These are phyloP conservation scores for Strigamia crassipes DNA, from an alignment of 2,888 invertebrate species.

Conservation along the genomic window DNA sequence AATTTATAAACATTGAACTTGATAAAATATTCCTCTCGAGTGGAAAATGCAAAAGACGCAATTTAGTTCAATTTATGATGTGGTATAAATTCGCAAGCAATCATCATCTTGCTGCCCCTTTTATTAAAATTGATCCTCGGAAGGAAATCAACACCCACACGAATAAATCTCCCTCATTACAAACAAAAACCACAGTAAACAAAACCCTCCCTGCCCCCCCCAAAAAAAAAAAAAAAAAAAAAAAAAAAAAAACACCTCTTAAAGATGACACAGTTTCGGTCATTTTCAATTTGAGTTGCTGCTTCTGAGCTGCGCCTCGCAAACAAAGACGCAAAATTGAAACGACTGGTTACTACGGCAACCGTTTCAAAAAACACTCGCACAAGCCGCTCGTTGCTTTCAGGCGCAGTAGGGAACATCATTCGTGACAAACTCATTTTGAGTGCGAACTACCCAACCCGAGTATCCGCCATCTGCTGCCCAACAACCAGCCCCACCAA, in stretches of 20 bases:
- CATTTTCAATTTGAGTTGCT: constrained; percentile 37
- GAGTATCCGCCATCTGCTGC: constrained; percentile 27
- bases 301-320: not conserved
- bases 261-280: not conserved
- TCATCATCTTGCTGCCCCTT: constrained; percentile 28
- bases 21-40: not conserved
- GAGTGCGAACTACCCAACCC: constrained; percentile 8
- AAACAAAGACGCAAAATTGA: constrained; percentile 38
- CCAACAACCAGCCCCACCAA: not conserved
- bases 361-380: constrained; percentile 42
- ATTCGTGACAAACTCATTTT: constrained; percentile 40
- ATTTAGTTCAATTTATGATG: constrained; percentile 37
- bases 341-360: constrained; percentile 32
- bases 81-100: constrained; percentile 23
- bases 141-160: constrained; percentile 31
- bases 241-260: not conserved
- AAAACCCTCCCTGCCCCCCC: too few species aligned
- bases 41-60: not conserved
- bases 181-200: not conserved
- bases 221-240: not conserved
- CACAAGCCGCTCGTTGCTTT: constrained; percentile 28
- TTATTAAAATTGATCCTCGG: constrained; percentile 37
- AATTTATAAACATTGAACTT: not conserved
- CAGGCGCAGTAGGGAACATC: constrained; percentile 37
- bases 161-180: constrained; percentile 20